Percentiles rank a stretch among this genome's conserved stretches.
Evolutionary conservation across 64 coral and sea anemone species (phyloP).

Genomic region (Cladopsammia gracilis): DNA sequence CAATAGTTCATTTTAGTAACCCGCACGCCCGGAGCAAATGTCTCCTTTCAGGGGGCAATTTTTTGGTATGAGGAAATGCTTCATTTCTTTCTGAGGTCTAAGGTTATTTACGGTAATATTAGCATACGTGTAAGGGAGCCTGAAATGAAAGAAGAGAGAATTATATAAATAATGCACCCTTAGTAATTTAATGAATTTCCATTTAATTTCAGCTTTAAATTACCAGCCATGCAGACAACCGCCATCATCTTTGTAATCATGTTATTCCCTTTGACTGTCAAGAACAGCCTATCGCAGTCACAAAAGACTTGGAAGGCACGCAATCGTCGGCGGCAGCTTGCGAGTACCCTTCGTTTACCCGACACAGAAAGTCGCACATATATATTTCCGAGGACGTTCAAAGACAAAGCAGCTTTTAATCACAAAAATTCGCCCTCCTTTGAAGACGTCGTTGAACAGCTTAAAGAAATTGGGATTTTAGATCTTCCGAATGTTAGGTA

Average conservation of each 20-base stretch:
- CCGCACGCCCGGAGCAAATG: no score
- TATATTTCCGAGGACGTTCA: background rate
- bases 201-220: background rate
- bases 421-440: background rate
- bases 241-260: background rate
- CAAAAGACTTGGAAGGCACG: background rate
- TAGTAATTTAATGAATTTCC: background rate
- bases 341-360: background rate
- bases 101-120: no score
- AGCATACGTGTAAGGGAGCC: background rate
- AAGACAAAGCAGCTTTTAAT: background rate
- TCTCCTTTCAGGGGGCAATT: no score
- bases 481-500: slow-evolving; percentile 3
- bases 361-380: background rate
- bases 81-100: no score
- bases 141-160: slow-evolving; percentile 11
- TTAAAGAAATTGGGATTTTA: background rate
- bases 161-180: no score
- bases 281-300: background rate
- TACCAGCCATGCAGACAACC: background rate
- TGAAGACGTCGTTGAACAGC: background rate
- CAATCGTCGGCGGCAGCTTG: background rate
- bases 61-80: no score
- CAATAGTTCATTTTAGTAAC: no score
- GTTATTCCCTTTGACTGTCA: background rate